Evolutionary conservation across 2,888 invertebrate species (phyloP), one percentile per base, ranked within the genome.

Genomic region (Drosophila demipolita): DNA sequence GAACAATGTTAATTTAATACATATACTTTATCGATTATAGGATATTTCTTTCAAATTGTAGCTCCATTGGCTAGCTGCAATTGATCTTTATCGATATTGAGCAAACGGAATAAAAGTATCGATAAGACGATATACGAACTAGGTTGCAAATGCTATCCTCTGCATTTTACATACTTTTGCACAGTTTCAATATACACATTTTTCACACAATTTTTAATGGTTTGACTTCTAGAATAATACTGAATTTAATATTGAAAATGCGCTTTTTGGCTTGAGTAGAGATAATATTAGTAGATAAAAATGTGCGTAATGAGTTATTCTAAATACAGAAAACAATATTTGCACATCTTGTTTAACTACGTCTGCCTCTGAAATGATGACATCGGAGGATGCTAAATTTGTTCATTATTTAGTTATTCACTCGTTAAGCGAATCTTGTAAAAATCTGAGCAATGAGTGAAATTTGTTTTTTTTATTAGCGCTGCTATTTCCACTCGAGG

Each of bases 401-500:
- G 23, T n/a, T 12, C 29, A 49, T 53, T 78, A 66, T 75, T 65
- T 70, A 67, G 61, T 53, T 70, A 70, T 75, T 79, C 61, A 71
- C 62, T 45, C 53, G 55, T 32, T 52, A 57, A 53, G 38, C 66
- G 57, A 52, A 42, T 61, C 42, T 36, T 33, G 62, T 32, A 49
- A 60, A 64, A 57, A 42, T 61, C 58, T 54, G 59, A 78, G 77
- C 76, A 78, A 74, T 76, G 67, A 78, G 71, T 75, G 68, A 83
- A 87, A 88, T 86, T 85, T 83, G 85, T 81, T 86, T 73, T 81
- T 79, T 81, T 79, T 73, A 83, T 86, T 77, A 80, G 72, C 80
- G 73, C 66, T 74, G 66, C 70, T 58, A 38, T 79, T 80, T 78
- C 68, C 78, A 75, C 80, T 75, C 52, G 48, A 76, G 76, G 61